A percentile compares a stretch with the other conserved stretches of the same genome.
phyloP scores from a whole-genome alignment of 2,888 invertebrate species.

The Xanthia togata region DNA sequence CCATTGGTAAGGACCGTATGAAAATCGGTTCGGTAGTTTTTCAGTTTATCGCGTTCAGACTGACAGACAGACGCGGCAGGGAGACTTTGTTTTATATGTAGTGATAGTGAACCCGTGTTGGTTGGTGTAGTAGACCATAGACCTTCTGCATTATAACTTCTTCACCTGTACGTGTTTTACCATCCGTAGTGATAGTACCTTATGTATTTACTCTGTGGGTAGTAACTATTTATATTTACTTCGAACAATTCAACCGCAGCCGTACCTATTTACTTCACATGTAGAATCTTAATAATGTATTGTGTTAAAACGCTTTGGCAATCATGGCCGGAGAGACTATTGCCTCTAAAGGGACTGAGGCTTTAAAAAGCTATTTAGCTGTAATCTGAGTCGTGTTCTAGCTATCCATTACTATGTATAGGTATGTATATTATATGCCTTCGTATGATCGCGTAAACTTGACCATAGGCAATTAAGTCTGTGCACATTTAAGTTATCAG shows the following conservation, averaged over 20 bases:
- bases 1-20: no score
- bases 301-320: neutral
- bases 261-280: slow-evolving; percentile 17
- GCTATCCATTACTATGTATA: neutral
- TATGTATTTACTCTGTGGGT: no score
- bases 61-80: no score
- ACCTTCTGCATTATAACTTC: neutral
- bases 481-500: neutral
- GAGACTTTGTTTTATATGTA: no score
- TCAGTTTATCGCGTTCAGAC: no score
- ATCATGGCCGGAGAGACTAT: neutral
- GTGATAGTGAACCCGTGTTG: neutral
- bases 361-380: neutral
- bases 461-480: neutral
- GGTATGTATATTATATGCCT: neutral
- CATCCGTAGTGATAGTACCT: no score
- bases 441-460: no score
- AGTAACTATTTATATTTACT: neutral
- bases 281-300: slow-evolving; percentile 8
- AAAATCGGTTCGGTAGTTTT: no score
- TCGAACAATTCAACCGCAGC: slow-evolving; percentile 5
- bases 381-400: neutral
- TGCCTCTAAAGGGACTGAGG: neutral
- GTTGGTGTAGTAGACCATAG: neutral
- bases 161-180: neutral